Base-by-base conservation (phyloP, 53 echinoderm and acorn worm genomes). In the Paracentrotus lividus region DNA sequence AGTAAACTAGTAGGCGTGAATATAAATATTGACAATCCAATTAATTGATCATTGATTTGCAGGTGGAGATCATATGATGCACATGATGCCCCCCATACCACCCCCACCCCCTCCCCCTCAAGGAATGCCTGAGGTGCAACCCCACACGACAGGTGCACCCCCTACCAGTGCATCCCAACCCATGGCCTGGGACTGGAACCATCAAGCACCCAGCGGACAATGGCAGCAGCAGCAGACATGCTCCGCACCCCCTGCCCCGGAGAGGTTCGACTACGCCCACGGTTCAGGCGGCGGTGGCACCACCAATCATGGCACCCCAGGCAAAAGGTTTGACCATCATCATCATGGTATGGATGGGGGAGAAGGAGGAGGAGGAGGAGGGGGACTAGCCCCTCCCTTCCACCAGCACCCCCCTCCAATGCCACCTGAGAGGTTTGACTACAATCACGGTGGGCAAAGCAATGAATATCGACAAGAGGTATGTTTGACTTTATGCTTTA, bases 381-480 rank as follows among this genome's bases (percentile, higher is more conserved):
- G 53, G 51, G 49, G 54, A 42, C 16, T 51, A 20, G 72, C 49
- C 53, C 72, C 76, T 31, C 72, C 94, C 40, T 34, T 29, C 26
- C 47, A 36, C 24, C 88, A 75, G 20, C 93, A 49, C 1, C 95
- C 55, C 12, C 94, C 49, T 61, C 93, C 94, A 15, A 92, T 84
- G 5, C 94, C 94, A 54, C 94, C 90, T 1, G 91, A 95, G 88
- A 95, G 91, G 38, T 94, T 66, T 85, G 94, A 94, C 65, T 94
- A 94, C 68, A 92, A 85, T 93, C 93, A 93, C 77, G 95, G 93
- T 53, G 88, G 49, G 67, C 67, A 68, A 47, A 76, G 91, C 91
- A 91, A 91, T 91, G 91, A 91, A 4, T 76, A 29, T 36, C 91
- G 61, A 5, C 72, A 72, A 3, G 76, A 91, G 91, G 91, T 91